Percentiles rank a stretch among this genome's conserved stretches.
phyloP scores from a whole-genome alignment of 2,888 invertebrate species.

The Apotomis capreana region DNA sequence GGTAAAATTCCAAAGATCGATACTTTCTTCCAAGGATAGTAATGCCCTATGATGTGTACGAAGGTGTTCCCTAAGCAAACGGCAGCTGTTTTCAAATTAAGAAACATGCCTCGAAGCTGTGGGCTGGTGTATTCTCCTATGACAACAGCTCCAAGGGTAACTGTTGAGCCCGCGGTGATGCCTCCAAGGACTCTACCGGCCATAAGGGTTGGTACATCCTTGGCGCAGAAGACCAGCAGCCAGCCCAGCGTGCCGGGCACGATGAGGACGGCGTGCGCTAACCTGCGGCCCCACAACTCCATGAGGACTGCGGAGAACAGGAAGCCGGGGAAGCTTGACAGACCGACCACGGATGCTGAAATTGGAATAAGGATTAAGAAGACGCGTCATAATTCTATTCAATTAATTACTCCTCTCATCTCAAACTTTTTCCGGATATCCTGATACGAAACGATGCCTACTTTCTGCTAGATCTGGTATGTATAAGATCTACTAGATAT shows the following conservation, averaged over 20 bases:
- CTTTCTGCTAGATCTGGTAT: too few relatives aligned
- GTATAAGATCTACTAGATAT: too few relatives aligned
- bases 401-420: too few relatives aligned
- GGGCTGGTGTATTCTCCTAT: conserved; percentile 53
- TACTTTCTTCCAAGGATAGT: conserved; percentile 51
- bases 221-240: conserved; percentile 50
- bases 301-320: conserved; percentile 56
- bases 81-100: conserved; percentile 48
- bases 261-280: conserved; percentile 47
- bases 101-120: conserved; percentile 49
- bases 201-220: conserved; percentile 48
- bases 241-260: conserved; percentile 48
- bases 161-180: conserved; percentile 46
- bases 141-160: conserved; percentile 48
- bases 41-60: conserved; percentile 49
- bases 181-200: conserved; percentile 50
- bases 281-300: conserved; percentile 52
- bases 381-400: background rate
- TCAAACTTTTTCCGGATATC: too few relatives aligned
- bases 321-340: conserved; percentile 54
- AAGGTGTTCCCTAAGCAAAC: conserved; percentile 45
- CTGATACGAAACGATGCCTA: too few relatives aligned
- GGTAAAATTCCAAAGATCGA: conserved; percentile 45
- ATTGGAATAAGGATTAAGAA: background rate
- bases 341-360: conserved; percentile 56